These are phyloP conservation scores for Lepidonotus clava DNA, from an alignment of 2,888 invertebrate genomes.

Conservation along the genomic window DNA sequence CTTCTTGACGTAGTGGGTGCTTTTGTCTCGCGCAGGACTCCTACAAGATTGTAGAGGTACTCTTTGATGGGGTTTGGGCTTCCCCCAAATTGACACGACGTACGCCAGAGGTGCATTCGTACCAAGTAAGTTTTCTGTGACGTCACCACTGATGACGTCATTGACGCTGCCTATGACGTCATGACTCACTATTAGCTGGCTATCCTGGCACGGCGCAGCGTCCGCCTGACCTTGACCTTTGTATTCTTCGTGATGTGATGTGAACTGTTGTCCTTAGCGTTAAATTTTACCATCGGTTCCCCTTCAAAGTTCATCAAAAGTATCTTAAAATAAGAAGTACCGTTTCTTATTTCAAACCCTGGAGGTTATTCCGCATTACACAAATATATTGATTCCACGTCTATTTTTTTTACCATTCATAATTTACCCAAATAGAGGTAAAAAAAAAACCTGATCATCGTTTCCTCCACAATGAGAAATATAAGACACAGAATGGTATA, in stretches of 20 bases:
- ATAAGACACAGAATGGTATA: too few species aligned
- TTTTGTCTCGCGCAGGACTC: conserved; percentile 23
- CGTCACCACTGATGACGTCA: conserved; percentile 19
- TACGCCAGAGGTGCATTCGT: conserved; percentile 49
- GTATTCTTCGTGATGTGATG: conserved; percentile 15
- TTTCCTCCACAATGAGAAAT: too few species aligned
- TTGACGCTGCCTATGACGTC: not conserved
- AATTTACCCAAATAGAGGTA: too few species aligned
- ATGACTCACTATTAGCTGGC: conserved; percentile 18
- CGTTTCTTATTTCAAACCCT: too few species aligned
- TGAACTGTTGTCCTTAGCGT: conserved; percentile 2
- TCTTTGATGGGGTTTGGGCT: conserved; percentile 50
- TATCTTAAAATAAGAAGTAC: too few species aligned
- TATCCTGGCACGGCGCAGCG: not conserved
- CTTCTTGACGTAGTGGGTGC: not conserved
- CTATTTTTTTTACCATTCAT: too few species aligned
- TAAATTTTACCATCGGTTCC: too few species aligned
- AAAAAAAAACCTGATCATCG: too few species aligned
- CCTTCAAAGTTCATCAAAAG: too few species aligned
- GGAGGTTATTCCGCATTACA: too few species aligned
- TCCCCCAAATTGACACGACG: conserved; percentile 47
- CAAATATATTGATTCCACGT: too few species aligned
- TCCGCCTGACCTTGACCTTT: not conserved
- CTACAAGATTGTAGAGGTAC: conserved; percentile 52
- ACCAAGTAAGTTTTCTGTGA: conserved; percentile 38